Evolutionary conservation across 2,797 vertebrate genomes (phyloP).

Genomic region (Myripristis jacobus): DNA sequence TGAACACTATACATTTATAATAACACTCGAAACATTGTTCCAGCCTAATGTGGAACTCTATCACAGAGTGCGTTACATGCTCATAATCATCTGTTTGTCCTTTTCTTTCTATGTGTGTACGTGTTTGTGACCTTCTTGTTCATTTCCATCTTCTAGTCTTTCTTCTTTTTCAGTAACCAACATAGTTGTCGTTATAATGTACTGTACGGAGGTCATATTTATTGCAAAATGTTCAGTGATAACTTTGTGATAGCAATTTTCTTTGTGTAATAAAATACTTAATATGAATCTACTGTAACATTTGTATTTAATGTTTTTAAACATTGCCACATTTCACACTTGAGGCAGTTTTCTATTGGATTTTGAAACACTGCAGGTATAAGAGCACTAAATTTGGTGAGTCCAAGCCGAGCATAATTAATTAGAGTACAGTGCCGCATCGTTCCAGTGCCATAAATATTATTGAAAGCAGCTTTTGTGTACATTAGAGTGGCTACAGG

Average conservation of each 20-base stretch:
- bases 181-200: constrained; percentile 76
- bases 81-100: constrained; percentile 68
- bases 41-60: constrained; percentile 53
- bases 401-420: constrained; percentile 25
- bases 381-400: neutral
- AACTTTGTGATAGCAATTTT: constrained; percentile 84
- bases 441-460: constrained; percentile 56
- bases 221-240: constrained; percentile 84
- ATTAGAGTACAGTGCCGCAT: constrained; percentile 27
- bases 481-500: constrained; percentile 44
- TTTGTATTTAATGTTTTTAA: constrained; percentile 40
- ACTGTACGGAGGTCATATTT: constrained; percentile 81
- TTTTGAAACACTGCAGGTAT: neutral
- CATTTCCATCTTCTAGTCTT: constrained; percentile 40
- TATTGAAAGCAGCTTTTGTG: constrained; percentile 60
- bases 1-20: constrained; percentile 61
- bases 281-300: constrained; percentile 72
- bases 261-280: constrained; percentile 85
- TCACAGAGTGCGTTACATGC: constrained; percentile 44
- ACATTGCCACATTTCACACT: constrained; percentile 21
- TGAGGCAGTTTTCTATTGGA: neutral
- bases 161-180: constrained; percentile 62
- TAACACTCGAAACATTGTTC: constrained; percentile 48
- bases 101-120: constrained; percentile 66
- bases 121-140: constrained; percentile 60